Evolutionary conservation across 1,140 invertebrate genomes (phyloP).

Genomic region (Dinoponera quadriceps): DNA sequence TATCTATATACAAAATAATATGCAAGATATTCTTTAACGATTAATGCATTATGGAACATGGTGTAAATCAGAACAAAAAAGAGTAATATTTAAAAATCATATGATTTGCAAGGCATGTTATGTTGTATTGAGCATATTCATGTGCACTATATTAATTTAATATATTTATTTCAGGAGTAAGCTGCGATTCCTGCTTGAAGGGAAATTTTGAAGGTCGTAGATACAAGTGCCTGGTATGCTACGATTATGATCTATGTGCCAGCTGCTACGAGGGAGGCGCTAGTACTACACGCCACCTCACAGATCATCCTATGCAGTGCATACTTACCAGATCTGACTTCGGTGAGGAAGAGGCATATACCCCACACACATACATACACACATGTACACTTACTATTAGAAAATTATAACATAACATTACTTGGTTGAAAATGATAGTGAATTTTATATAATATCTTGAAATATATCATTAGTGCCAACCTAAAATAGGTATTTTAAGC

Average conservation of each 20-base stretch:
- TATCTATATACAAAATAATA: neutral
- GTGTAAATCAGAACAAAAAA: neutral
- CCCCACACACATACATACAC: no score
- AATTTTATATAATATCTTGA: neutral
- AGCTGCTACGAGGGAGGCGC: conserved; percentile 98
- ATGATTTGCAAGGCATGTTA: neutral
- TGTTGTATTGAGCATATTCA: neutral
- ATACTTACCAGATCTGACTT: conserved; percentile 98
- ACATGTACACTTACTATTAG: neutral
- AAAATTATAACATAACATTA: conserved; percentile 16
- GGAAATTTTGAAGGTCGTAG: conserved; percentile 98
- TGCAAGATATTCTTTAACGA: neutral
- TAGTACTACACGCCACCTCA: conserved; percentile 96
- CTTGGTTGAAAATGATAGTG: neutral
- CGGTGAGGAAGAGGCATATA: no score
- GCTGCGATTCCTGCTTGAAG: conserved; percentile 99
- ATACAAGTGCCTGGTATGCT: conserved; percentile 99
- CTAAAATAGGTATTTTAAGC: no score
- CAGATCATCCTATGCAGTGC: conserved; percentile 99
- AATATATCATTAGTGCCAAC: neutral
- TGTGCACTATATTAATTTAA: conserved; percentile 2
- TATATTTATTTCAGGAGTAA: conserved; percentile 91
- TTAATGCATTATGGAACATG: conserved; percentile 1
- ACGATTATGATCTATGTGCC: conserved; percentile 99
- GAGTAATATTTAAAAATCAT: neutral